These are phyloP conservation scores for Hemicentrotus pulcherrimus DNA, from an alignment of 35 echinoderm and acorn worm genomes.

Conservation along the genomic window DNA sequence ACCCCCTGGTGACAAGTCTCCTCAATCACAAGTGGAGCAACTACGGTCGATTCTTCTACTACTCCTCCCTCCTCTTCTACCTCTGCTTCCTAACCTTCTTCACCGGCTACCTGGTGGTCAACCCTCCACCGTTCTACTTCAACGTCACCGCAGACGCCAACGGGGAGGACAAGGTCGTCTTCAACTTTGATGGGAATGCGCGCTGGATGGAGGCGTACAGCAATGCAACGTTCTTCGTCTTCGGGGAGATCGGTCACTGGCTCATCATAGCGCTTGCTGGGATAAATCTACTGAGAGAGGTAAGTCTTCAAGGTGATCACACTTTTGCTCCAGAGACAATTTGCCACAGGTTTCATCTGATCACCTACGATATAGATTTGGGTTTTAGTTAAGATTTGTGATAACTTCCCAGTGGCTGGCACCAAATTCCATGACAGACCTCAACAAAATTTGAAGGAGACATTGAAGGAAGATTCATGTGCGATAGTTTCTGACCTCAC, in stretches of 20 bases:
- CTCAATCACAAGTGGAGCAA: conserved; percentile 88
- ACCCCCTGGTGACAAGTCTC: conserved; percentile 89
- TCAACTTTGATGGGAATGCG: conserved; percentile 57
- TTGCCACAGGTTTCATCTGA: no score
- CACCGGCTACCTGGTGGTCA: conserved; percentile 89
- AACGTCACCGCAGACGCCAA: neutral
- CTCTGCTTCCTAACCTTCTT: conserved; percentile 71
- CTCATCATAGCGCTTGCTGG: conserved; percentile 76
- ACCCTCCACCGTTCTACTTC: conserved; percentile 85
- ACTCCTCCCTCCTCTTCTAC: conserved; percentile 80
- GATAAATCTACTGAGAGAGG: conserved; percentile 91
- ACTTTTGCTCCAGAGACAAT: no score
- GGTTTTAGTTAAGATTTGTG: no score
- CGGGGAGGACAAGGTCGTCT: conserved; percentile 20
- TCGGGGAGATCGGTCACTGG: conserved; percentile 82
- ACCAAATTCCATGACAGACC: no score
- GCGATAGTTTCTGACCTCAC: no score
- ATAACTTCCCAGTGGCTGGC: no score
- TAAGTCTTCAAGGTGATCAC: conserved; percentile 21
- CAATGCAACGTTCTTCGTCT: conserved; percentile 50
- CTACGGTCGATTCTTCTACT: conserved; percentile 94
- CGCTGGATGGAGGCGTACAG: conserved; percentile 62
- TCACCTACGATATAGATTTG: no score
- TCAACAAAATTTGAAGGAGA: no score
- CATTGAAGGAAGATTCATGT: no score